Percentiles rank a stretch among this genome's conserved stretches.
phyloP scores from a whole-genome alignment of 2,797 vertebrate species.

The Prionace glauca region DNA sequence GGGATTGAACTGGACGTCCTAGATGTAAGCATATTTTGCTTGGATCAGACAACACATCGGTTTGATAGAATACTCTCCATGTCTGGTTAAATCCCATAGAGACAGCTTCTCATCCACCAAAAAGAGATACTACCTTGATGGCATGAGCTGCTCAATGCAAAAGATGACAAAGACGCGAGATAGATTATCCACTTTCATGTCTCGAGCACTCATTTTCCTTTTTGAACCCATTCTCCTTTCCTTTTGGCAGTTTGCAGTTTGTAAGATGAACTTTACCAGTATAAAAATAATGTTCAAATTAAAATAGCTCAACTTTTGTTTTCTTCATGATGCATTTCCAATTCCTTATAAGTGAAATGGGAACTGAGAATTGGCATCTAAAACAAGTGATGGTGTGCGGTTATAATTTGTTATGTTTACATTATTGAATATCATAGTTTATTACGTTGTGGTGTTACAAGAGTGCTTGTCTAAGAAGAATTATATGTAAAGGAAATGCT shows the following conservation, averaged over 20 bases:
- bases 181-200: not conserved
- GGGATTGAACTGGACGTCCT: not conserved
- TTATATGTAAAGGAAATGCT: not conserved
- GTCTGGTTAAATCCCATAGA: not conserved
- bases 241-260: not conserved
- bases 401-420: not conserved
- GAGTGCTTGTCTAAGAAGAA: not conserved
- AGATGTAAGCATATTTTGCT: not conserved
- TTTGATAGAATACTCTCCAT: not conserved
- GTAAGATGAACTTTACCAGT: not conserved
- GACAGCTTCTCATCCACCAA: not conserved
- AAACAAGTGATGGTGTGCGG: not conserved
- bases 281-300: not conserved
- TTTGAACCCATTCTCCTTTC: not conserved
- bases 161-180: not conserved
- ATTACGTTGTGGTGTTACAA: not conserved
- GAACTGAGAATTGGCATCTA: not conserved
- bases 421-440: not conserved
- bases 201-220: not conserved
- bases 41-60: not conserved
- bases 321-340: not conserved
- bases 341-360: not conserved
- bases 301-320: not conserved
- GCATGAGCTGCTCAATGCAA: not conserved
- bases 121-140: not conserved